Percentiles rank a stretch among this genome's conserved stretches.
These are phyloP conservation scores for Agelas oroides DNA, from an alignment of 37 sponge, comb jelly and placozoan species.

Conservation along the genomic window DNA sequence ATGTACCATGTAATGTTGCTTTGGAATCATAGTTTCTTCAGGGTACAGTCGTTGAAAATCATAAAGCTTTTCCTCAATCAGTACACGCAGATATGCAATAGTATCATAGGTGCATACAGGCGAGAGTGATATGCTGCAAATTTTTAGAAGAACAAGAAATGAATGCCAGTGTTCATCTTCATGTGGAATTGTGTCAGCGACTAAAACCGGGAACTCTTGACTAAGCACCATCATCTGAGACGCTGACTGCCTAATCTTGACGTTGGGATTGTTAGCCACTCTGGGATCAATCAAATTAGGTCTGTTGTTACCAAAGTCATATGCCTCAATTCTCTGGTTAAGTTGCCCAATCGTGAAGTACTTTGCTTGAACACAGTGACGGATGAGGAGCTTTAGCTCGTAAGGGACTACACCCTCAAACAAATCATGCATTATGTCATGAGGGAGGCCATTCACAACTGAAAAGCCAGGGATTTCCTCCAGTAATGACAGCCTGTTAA, in stretches of 20 bases:
- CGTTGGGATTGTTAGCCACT: neutral
- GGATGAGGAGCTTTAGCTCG: slow-evolving; percentile 29
- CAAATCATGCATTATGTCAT: slow-evolving; percentile 56
- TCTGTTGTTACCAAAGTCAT: slow-evolving; percentile 28
- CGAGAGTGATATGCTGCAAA: slow-evolving; percentile 34
- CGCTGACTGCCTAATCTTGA: slow-evolving; percentile 31
- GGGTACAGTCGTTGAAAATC: slow-evolving; percentile 38
- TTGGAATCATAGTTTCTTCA: slow-evolving; percentile 27
- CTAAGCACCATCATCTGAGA: slow-evolving; percentile 48
- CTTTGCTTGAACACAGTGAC: slow-evolving; percentile 36
- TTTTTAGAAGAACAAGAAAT: slow-evolving; percentile 44
- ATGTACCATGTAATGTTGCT: slow-evolving; percentile 55
- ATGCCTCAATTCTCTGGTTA: slow-evolving; percentile 27
- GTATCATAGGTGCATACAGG: slow-evolving; percentile 26
- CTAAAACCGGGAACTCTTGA: slow-evolving; percentile 26
- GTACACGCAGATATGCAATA: slow-evolving; percentile 34
- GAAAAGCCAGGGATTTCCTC: slow-evolving; percentile 55
- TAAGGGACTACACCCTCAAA: slow-evolving; percentile 51
- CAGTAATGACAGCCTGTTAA: slow-evolving; percentile 5
- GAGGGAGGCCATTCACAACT: slow-evolving; percentile 27
- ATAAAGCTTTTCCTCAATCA: slow-evolving; percentile 50
- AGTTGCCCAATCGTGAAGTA: slow-evolving; percentile 18
- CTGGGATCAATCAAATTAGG: slow-evolving; percentile 9
- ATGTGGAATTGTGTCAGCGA: slow-evolving; percentile 64
- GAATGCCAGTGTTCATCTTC: slow-evolving; percentile 52